These are phyloP conservation scores for Clepsis dumicolana DNA, from an alignment of 2,888 invertebrate species.

Conservation along the genomic window DNA sequence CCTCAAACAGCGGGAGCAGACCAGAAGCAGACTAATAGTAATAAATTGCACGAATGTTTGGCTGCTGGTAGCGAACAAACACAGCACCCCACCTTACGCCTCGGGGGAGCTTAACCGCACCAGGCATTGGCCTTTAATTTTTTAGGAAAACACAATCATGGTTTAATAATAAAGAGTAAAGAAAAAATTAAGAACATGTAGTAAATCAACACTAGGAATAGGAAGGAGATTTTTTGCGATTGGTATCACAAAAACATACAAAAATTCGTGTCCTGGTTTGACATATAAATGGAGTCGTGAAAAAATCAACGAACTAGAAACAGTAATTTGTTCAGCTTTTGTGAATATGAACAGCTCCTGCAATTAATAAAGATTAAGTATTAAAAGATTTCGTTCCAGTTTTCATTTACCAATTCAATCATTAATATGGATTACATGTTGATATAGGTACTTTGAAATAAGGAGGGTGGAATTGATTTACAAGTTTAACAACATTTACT, in stretches of 20 bases:
- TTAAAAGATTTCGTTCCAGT: neutral
- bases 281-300: too few species aligned
- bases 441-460: neutral
- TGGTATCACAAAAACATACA: too few species aligned
- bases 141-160: conserved; percentile 24
- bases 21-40: conserved; percentile 25
- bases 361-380: conserved; percentile 1
- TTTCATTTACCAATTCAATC: neutral
- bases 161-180: conserved; percentile 21
- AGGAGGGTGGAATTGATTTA: neutral
- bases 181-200: neutral
- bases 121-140: conserved; percentile 17
- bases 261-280: too few species aligned
- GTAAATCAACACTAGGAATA: neutral
- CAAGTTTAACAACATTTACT: too few species aligned
- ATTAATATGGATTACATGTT: conserved; percentile 24
- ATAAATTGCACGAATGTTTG: conserved; percentile 37
- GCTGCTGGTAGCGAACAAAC: conserved; percentile 11
- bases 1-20: too few species aligned
- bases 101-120: conserved; percentile 9
- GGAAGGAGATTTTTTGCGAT: too few species aligned
- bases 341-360: neutral
- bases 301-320: too few species aligned
- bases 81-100: conserved; percentile 25
- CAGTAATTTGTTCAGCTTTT: neutral